Evolutionary conservation across 2,888 invertebrate genomes (phyloP).

Genomic region (Dynastes hyllus): DNA sequence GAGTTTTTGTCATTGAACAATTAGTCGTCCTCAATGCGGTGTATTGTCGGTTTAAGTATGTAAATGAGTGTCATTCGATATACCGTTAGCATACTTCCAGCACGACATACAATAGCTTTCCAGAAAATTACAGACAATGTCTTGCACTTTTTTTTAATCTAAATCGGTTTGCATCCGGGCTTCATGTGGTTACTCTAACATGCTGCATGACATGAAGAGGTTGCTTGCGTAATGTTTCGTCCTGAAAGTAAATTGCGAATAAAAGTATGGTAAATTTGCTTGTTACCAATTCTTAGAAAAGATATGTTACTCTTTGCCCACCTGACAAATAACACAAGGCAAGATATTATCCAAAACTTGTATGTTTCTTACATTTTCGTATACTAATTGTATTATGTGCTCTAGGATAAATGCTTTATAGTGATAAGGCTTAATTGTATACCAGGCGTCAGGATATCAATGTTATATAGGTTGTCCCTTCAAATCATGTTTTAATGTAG

Average conservation of each 20-base stretch:
- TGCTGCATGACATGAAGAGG: neutral
- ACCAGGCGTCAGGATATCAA: no score
- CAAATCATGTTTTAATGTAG: no score
- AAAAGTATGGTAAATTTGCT: neutral
- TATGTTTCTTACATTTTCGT: no score
- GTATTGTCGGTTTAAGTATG: slow-evolving; percentile 27
- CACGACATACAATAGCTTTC: slow-evolving; percentile 16
- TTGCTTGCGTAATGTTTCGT: neutral
- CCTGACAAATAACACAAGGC: no score
- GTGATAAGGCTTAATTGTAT: no score
- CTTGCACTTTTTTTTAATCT: neutral
- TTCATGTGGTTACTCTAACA: neutral
- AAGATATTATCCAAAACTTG: no score
- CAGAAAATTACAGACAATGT: slow-evolving; percentile 44
- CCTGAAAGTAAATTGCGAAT: no score
- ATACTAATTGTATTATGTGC: no score
- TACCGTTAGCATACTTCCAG: slow-evolving; percentile 36
- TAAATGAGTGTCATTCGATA: slow-evolving; percentile 22
- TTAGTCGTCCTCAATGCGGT: slow-evolving; percentile 29
- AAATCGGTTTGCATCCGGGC: slow-evolving; percentile 9
- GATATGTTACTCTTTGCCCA: no score
- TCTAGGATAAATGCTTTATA: no score
- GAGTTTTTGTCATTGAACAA: slow-evolving; percentile 19
- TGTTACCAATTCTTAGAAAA: no score
- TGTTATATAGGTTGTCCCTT: no score